Conservation (phyloP, 2,113 vertebrate genomes). For the Mormoops blainvillei region DNA sequence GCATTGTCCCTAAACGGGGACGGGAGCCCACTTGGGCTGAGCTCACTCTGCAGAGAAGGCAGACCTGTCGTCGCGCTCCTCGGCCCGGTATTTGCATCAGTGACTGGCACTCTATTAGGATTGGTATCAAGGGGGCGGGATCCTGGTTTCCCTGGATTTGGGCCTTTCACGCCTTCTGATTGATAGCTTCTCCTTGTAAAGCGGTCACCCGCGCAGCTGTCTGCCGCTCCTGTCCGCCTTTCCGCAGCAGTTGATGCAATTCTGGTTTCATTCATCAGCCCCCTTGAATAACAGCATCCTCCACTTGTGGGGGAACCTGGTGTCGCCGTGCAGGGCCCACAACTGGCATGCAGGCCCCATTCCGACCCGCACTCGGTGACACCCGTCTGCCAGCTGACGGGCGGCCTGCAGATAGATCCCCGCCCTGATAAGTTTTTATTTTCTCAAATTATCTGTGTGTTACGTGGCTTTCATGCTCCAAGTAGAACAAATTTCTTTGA, state of each 20-base stretch:
- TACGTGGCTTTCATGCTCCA: conserved; percentile 83
- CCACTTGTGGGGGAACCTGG: conserved; percentile 68
- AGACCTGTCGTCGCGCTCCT: conserved; percentile 55
- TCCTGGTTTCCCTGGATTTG: conserved; percentile 78
- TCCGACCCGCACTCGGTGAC: conserved; percentile 6
- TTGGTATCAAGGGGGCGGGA: conserved; percentile 80
- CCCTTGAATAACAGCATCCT: conserved; percentile 76
- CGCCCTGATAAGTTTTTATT: conserved; percentile 75
- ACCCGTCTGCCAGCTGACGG: conserved; percentile 71
- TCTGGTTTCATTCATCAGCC: conserved; percentile 80
- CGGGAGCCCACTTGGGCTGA: conserved; percentile 59
- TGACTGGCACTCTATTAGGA: conserved; percentile 82
- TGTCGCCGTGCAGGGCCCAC: conserved; percentile 46
- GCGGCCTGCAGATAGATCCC: conserved; percentile 64
- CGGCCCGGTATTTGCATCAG: conserved; percentile 62
- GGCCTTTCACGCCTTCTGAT: conserved; percentile 79
- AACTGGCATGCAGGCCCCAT: conserved; percentile 71
- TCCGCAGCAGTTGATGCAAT: conserved; percentile 71
- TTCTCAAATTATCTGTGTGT: conserved; percentile 81
- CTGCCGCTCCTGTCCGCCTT: conserved; percentile 79
- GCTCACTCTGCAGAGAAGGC: conserved; percentile 68
- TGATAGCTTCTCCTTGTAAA: conserved; percentile 80
- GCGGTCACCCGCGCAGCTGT: conserved; percentile 81
- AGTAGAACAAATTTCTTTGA: conserved; percentile 81
- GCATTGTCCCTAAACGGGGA: background rate